phyloP scores from a whole-genome alignment of 92 coral and sea anemone genomes.

The Heteractis magnifica region DNA sequence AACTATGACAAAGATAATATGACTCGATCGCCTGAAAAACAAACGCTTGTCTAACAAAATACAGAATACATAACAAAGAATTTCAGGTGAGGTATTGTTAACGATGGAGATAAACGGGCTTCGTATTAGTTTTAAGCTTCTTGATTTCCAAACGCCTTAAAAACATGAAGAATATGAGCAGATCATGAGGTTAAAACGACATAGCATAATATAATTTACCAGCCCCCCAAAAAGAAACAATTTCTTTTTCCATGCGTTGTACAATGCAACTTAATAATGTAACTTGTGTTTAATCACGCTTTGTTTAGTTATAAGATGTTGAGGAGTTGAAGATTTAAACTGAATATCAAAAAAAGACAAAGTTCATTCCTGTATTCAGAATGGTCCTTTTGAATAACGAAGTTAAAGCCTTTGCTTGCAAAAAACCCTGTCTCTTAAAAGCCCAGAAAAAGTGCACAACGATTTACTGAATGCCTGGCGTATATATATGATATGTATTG shows the following conservation, averaged over 20 bases:
- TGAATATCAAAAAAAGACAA: too few species aligned
- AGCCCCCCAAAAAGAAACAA: background rate
- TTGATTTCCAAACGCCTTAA: slow-evolving; percentile 2
- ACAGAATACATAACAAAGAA: slow-evolving; percentile 12
- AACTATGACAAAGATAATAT: slow-evolving; percentile 7
- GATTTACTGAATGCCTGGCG: slow-evolving; percentile 3
- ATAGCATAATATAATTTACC: background rate
- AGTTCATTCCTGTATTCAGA: too few species aligned
- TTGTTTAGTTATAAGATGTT: slow-evolving; percentile 50
- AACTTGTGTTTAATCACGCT: slow-evolving; percentile 63
- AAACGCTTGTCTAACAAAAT: slow-evolving; percentile 10
- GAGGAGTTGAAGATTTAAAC: background rate
- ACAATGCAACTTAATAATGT: slow-evolving; percentile 69
- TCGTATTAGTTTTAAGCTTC: background rate
- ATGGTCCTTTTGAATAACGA: too few species aligned
- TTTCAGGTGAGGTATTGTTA: slow-evolving; percentile 15
- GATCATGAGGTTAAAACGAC: background rate
- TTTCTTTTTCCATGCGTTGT: background rate
- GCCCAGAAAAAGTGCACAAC: too few species aligned
- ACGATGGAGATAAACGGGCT: background rate
- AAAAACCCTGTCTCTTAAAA: too few species aligned
- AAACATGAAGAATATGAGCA: background rate
- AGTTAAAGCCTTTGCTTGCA: too few species aligned
- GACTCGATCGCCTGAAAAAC: background rate
- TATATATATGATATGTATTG: slow-evolving; percentile 13